A percentile compares a stretch with the other conserved stretches of the same genome.
Conservation (phyloP, 1,140 invertebrate species). For the Habropoda laboriosa region DNA sequence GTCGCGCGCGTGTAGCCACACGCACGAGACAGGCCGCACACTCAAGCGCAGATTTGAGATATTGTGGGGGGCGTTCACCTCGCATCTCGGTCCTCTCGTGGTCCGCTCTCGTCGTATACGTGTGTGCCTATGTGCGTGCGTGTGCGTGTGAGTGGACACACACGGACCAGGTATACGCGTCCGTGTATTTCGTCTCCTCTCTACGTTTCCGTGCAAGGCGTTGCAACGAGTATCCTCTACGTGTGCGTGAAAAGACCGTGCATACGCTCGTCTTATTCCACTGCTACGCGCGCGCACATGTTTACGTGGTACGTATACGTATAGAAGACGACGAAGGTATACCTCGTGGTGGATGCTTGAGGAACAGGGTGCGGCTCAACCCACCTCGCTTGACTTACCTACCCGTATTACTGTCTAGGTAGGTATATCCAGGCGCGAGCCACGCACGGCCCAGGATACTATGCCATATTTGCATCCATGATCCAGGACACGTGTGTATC, state of each 20-base stretch:
- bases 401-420: constrained; percentile 78
- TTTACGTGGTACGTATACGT: not conserved
- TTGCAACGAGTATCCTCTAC: constrained; percentile 55
- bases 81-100: constrained; percentile 70
- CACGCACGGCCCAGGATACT: constrained; percentile 64
- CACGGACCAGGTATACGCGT: constrained; percentile 51
- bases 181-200: constrained; percentile 33
- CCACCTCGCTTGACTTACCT: constrained; percentile 78
- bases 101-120: too few species aligned
- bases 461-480: constrained; percentile 76
- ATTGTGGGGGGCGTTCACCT: constrained; percentile 78
- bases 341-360: constrained; percentile 74
- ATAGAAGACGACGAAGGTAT: constrained; percentile 33
- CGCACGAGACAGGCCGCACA: constrained; percentile 52
- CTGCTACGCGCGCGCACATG: too few species aligned
- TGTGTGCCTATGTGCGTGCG: too few species aligned
- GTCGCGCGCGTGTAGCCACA: constrained; percentile 12
- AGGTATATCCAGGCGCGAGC: constrained; percentile 70
- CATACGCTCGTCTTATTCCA: not conserved
- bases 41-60: constrained; percentile 75
- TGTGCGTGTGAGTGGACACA: constrained; percentile 47
- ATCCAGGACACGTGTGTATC: constrained; percentile 73
- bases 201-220: constrained; percentile 54
- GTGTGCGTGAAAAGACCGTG: not conserved
- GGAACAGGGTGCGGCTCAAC: constrained; percentile 78